phyloP scores from a whole-genome alignment of 2,113 vertebrate genomes.

The Symphodus melops region DNA sequence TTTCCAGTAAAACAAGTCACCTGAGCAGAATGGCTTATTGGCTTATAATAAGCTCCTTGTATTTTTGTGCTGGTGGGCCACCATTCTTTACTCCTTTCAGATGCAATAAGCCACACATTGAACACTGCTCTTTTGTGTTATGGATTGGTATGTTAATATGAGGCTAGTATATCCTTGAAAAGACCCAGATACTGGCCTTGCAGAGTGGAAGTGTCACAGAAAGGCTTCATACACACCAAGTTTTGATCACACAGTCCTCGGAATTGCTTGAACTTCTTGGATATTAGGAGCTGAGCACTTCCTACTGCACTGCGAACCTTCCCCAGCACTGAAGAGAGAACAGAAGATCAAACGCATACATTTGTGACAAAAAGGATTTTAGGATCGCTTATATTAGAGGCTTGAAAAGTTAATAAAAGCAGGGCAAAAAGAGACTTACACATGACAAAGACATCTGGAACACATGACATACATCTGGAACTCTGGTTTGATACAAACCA shows the following conservation, averaged over 20 bases:
- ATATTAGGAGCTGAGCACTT: slow-evolving; percentile 85
- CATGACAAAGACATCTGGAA: too few species aligned
- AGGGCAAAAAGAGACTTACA: neutral
- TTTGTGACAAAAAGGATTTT: neutral
- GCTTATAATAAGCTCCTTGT: slow-evolving; percentile 63
- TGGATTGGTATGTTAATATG: slow-evolving; percentile 3
- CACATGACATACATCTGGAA: too few species aligned
- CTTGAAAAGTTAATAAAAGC: too few species aligned
- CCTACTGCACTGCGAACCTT: slow-evolving; percentile 94
- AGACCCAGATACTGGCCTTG: neutral
- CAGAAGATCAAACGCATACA: neutral
- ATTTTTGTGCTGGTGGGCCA: slow-evolving; percentile 32
- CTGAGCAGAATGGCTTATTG: slow-evolving; percentile 44
- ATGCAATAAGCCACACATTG: neutral
- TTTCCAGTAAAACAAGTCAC: slow-evolving; percentile 38
- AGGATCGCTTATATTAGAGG: neutral
- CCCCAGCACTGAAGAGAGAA: slow-evolving; percentile 87
- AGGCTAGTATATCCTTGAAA: slow-evolving; percentile 1
- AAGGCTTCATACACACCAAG: slow-evolving; percentile 87
- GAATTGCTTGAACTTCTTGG: slow-evolving; percentile 98
- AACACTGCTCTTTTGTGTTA: slow-evolving; percentile 6
- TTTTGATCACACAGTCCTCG: slow-evolving; percentile 98
- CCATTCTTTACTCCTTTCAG: slow-evolving; percentile 17
- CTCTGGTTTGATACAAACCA: neutral
- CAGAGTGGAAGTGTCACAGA: neutral